A percentile compares a stretch with the other conserved stretches of the same genome.
phyloP scores from a whole-genome alignment of 2,888 invertebrate species.

The Luperina testacea region DNA sequence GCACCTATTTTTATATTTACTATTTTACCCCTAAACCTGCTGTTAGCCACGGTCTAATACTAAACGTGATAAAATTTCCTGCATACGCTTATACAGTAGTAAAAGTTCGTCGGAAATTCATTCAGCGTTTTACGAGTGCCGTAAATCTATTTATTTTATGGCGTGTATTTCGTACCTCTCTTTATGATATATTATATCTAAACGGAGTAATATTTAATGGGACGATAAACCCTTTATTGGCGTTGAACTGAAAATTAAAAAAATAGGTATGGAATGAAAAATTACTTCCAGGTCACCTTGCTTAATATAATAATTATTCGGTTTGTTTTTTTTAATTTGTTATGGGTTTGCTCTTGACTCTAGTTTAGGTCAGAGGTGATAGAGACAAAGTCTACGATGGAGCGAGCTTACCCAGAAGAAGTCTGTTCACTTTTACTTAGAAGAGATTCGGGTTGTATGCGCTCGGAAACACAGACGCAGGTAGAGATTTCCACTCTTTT shows the following conservation, averaged over 20 bases:
- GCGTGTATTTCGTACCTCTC: constrained; percentile 61
- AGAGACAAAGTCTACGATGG: no score
- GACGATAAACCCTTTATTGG: constrained; percentile 35
- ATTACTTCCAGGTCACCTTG: neutral
- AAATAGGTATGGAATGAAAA: neutral
- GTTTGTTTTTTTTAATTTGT: no score
- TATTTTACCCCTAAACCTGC: neutral
- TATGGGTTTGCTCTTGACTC: no score
- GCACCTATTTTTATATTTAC: neutral
- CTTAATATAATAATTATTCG: neutral
- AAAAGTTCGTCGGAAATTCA: constrained; percentile 64
- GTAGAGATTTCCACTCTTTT: no score
- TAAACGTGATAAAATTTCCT: constrained; percentile 47
- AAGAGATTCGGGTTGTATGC: no score
- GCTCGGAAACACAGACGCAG: no score
- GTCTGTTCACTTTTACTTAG: no score
- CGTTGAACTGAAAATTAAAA: constrained; percentile 32
- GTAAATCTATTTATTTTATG: constrained; percentile 66
- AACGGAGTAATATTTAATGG: constrained; percentile 51
- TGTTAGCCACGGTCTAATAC: constrained; percentile 8
- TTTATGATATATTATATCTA: constrained; percentile 45
- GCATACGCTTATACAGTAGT: constrained; percentile 50
- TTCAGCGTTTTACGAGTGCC: constrained; percentile 58
- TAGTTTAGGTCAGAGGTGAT: no score
- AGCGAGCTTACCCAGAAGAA: no score